Conservation (phyloP, 2,888 invertebrate genomes). For the Ochropacha duplaris region DNA sequence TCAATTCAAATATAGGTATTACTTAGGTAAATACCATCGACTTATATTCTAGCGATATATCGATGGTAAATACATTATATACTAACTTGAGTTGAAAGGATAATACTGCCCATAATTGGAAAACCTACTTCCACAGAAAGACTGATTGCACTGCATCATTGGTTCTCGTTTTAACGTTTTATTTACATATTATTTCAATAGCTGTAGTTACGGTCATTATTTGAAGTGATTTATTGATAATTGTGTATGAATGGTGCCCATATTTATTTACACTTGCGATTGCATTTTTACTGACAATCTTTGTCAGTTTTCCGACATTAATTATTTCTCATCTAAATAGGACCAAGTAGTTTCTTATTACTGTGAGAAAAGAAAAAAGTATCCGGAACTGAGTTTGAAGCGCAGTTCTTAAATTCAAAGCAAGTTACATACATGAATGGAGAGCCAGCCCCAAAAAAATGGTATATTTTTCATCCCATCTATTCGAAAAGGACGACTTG, state of each 20-base stretch:
- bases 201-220: slow-evolving; percentile 15
- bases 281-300: neutral
- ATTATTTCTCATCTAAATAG: neutral
- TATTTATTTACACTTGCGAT: slow-evolving; percentile 3
- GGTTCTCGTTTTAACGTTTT: slow-evolving; percentile 13
- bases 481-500: no score
- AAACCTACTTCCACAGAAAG: slow-evolving; percentile 27
- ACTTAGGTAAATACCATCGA: no score
- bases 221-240: slow-evolving; percentile 1
- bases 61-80: no score
- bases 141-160: slow-evolving; percentile 57
- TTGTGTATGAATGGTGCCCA: slow-evolving; percentile 8
- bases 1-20: no score
- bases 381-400: no score
- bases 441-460: no score
- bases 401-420: no score
- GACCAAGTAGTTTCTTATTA: neutral
- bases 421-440: no score
- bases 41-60: no score
- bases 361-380: no score
- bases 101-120: slow-evolving; percentile 20
- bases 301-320: neutral
- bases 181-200: slow-evolving; percentile 10
- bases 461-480: no score
- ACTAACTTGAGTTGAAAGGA: slow-evolving; percentile 26